Evolutionary conservation across 1,140 invertebrate species (phyloP).

Genomic region (Lasioglossum albipes): DNA sequence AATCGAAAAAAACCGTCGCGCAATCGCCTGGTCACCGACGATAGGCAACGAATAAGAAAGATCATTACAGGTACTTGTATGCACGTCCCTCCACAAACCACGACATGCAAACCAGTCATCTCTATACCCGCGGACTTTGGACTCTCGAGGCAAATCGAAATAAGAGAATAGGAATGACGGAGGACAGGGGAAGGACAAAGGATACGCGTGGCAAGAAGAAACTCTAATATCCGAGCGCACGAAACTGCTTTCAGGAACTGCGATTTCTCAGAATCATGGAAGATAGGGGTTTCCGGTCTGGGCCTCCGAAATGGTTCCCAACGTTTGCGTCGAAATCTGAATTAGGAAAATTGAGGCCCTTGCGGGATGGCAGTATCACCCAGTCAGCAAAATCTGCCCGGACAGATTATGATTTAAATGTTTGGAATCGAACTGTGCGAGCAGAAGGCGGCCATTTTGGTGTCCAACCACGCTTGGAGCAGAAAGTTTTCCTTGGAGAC

Average conservation of each 20-base stretch:
- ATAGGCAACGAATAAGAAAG: conserved; percentile 36
- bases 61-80: conserved; percentile 53
- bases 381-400: too few species aligned
- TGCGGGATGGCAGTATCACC: too few species aligned
- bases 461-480: too few species aligned
- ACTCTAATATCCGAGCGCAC: conserved; percentile 31
- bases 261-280: not conserved
- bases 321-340: too few species aligned
- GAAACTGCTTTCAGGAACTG: not conserved
- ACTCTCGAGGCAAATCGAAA: not conserved
- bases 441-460: too few species aligned
- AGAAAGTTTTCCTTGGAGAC: too few species aligned
- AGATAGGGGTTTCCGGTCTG: not conserved
- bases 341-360: not conserved
- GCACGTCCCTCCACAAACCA: conserved; percentile 64
- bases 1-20: conserved; percentile 9
- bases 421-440: too few species aligned
- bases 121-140: conserved; percentile 43
- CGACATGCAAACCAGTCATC: conserved; percentile 60
- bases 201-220: conserved; percentile 56
- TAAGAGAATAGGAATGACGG: too few species aligned
- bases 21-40: conserved; percentile 12
- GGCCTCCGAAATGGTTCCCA: too few species aligned
- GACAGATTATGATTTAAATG: too few species aligned
- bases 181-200: not conserved